Evolutionary conservation across 2,888 invertebrate species (phyloP), one percentile per base, ranked within the genome.

Genomic region (Apamea crenata): DNA sequence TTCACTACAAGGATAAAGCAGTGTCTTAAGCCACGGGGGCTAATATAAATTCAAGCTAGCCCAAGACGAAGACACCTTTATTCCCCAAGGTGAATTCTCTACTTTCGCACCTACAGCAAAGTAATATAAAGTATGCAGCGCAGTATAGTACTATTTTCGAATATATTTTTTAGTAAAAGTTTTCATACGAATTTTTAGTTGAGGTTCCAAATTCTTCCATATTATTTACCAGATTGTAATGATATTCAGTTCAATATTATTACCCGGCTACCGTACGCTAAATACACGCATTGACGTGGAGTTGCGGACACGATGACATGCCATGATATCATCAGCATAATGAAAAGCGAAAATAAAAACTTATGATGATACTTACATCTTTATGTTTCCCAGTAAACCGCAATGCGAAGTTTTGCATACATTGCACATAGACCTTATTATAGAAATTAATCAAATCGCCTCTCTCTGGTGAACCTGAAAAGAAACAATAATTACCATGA

Each of bases 381-480:
- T 87, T 95, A 88, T 96, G 94, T 80, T 92, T 93, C 8, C 96
- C 96, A 25, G 96, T 96, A 87, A 98, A 98, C 87, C 97, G 97
- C 82, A 98, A 95, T 0, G 98, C 99, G 92, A 99, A 98, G 81
- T 97, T 97, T 91, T 98, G 98, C 95, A 99, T 98, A 92, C 98
- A 98, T 84, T 98, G 98, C 76, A 99, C 98, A 94, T 99, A 99
- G 70, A 99, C 98, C 72, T 97, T 97, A 94, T 99, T 99, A 95
- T 99, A 99, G 95, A 99, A 99, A 93, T 98, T 98, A 89, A 99
- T 99, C 82, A 99, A 97, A 96, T 99, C 99, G 25, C 98, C 99
- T 89, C 98, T 97, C 91, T 98, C 97, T 40, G 95, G 94, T 77
- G 95, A 94, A 90, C 93, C 97, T 97, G 90, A 40, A 75, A 79